These are phyloP conservation scores for Paracentrotus lividus DNA, from an alignment of 53 echinoderm and acorn worm genomes.

Conservation along the genomic window DNA sequence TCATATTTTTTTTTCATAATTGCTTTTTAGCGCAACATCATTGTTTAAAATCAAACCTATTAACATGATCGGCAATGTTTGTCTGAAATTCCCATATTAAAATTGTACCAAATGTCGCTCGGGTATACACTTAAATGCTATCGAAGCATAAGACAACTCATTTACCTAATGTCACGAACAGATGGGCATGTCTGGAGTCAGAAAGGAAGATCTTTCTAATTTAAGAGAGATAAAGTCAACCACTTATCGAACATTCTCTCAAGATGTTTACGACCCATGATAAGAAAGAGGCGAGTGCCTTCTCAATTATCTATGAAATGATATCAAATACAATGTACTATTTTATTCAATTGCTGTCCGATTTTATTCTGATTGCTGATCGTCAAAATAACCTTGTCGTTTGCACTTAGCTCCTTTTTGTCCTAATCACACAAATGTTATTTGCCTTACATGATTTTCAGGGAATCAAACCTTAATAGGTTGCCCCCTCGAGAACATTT, in stretches of 20 bases:
- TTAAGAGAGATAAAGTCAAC: slow-evolving; percentile 39
- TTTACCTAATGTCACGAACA: slow-evolving; percentile 11
- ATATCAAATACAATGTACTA: background rate
- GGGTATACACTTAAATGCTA: background rate
- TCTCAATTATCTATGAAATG: background rate
- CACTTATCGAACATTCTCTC: slow-evolving; percentile 29
- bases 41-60: no score
- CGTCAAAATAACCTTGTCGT: no score
- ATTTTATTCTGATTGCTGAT: no score
- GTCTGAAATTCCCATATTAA: background rate
- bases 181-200: background rate
- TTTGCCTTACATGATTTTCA: no score
- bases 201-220: background rate
- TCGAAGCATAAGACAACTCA: background rate
- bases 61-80: background rate
- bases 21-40: no score
- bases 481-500: no score
- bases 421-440: no score
- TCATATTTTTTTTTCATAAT: background rate
- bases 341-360: background rate
- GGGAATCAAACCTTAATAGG: no score
- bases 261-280: background rate
- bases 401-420: no score
- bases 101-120: background rate
- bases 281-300: slow-evolving; percentile 7